Conservation (phyloP, 1,140 invertebrate species). For the Zophobas atratus region DNA sequence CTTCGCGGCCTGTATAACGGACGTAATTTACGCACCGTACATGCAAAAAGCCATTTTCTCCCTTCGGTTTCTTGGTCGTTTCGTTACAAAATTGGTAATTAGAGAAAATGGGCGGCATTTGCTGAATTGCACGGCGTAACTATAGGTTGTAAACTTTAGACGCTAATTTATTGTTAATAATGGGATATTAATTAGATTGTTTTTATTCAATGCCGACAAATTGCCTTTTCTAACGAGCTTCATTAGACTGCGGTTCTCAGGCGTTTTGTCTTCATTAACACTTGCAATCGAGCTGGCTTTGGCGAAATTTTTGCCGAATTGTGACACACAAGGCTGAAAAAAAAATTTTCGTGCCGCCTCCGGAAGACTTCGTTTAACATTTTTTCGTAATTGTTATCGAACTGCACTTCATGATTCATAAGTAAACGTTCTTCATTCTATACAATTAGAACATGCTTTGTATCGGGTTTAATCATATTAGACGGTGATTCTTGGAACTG, state of each 20-base stretch:
- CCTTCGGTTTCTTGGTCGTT: conserved; percentile 7
- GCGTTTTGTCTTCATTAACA: background rate
- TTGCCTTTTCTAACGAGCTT: conserved; percentile 1
- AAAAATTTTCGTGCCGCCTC: no score
- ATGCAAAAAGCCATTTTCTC: conserved; percentile 26
- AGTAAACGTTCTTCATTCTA: no score
- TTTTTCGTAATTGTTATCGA: no score
- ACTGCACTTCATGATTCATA: no score
- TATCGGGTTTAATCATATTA: no score
- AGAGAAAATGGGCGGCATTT: conserved; percentile 16
- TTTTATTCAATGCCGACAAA: conserved; percentile 31
- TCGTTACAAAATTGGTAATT: conserved; percentile 34
- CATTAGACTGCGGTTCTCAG: no score
- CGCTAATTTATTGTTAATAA: conserved; percentile 38
- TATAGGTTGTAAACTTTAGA: conserved; percentile 26
- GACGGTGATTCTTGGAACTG: no score
- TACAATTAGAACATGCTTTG: no score
- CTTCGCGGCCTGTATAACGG: conserved; percentile 37
- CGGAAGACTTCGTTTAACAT: no score
- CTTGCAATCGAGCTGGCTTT: no score
- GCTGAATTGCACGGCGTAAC: conserved; percentile 18
- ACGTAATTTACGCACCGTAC: conserved; percentile 28
- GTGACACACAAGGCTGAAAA: no score
- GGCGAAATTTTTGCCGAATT: no score
- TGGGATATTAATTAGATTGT: conserved; percentile 39